Conservation (phyloP, 2,888 invertebrate genomes). For the Rhodophaea formosa region DNA sequence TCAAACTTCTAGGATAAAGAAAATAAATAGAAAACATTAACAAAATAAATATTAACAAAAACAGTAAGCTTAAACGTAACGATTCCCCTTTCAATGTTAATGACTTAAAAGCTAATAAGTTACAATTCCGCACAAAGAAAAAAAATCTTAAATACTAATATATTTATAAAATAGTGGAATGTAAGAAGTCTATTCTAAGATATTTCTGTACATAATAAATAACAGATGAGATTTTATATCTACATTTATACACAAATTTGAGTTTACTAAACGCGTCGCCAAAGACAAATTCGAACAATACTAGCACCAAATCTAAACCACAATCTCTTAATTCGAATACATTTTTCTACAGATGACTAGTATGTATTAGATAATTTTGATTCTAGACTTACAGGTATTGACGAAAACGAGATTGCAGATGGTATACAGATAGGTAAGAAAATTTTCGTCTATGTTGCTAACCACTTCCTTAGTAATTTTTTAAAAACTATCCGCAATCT, state of each 20-base stretch:
- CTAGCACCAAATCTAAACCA: conserved; percentile 46
- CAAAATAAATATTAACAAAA: conserved; percentile 76
- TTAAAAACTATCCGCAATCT: not conserved
- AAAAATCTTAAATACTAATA: conserved; percentile 23
- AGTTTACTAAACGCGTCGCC: conserved; percentile 8
- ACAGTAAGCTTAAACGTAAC: conserved; percentile 78
- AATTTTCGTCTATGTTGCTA: no score
- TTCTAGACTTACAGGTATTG: conserved; percentile 9
- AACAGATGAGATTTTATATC: conserved; percentile 32
- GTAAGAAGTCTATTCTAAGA: conserved; percentile 38
- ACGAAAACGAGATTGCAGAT: conserved; percentile 10
- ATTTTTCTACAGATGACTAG: conserved; percentile 49
- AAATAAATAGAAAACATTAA: conserved; percentile 65
- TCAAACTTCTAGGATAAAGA: conserved; percentile 53
- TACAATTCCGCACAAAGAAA: conserved; percentile 14
- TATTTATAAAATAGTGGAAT: conserved; percentile 48
- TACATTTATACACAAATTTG: conserved; percentile 30
- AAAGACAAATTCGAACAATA: conserved; percentile 29
- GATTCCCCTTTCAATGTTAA: conserved; percentile 68
- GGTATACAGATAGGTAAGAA: not conserved
- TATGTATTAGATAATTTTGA: conserved; percentile 27
- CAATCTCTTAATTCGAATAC: conserved; percentile 24
- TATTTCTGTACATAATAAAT: conserved; percentile 52
- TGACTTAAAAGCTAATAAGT: conserved; percentile 37
- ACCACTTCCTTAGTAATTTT: no score